phyloP scores from a whole-genome alignment of 1,140 invertebrate species.

The Tetragnatha versicolor region DNA sequence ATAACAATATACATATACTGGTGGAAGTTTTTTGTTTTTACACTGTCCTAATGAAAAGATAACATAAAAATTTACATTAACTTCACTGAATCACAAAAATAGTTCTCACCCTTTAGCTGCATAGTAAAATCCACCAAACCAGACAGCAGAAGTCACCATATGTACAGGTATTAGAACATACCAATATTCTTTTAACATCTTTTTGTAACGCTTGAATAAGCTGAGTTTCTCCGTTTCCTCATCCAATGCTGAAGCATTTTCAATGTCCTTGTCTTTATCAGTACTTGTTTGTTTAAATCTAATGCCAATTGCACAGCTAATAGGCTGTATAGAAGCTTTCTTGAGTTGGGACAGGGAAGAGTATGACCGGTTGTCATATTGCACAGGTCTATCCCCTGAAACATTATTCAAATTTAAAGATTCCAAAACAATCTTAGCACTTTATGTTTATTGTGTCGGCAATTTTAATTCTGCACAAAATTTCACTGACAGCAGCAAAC shows the following conservation, averaged over 20 bases:
- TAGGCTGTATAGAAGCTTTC: too few species aligned
- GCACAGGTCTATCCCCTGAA: too few species aligned
- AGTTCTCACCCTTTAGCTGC: slow-evolving; percentile 84
- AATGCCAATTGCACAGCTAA: background rate
- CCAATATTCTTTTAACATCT: slow-evolving; percentile 93
- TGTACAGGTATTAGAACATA: slow-evolving; percentile 92
- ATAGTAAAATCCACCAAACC: slow-evolving; percentile 87
- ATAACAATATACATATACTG: too few species aligned
- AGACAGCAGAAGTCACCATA: slow-evolving; percentile 80
- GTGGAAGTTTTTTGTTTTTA: too few species aligned
- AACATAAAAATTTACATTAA: background rate
- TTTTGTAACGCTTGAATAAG: slow-evolving; percentile 84
- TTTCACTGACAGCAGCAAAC: too few species aligned
- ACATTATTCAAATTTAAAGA: too few species aligned
- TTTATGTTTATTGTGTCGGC: too few species aligned
- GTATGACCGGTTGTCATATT: too few species aligned
- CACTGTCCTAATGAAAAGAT: background rate
- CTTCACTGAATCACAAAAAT: background rate
- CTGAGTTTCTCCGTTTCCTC: slow-evolving; percentile 66
- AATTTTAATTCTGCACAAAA: too few species aligned
- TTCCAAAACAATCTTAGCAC: too few species aligned
- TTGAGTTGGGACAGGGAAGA: too few species aligned
- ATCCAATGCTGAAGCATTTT: background rate
- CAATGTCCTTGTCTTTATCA: background rate
- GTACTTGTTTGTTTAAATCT: background rate